Evolutionary conservation across 1,140 invertebrate genomes (phyloP).

Genomic region (Mizuhopecten yessoensis): DNA sequence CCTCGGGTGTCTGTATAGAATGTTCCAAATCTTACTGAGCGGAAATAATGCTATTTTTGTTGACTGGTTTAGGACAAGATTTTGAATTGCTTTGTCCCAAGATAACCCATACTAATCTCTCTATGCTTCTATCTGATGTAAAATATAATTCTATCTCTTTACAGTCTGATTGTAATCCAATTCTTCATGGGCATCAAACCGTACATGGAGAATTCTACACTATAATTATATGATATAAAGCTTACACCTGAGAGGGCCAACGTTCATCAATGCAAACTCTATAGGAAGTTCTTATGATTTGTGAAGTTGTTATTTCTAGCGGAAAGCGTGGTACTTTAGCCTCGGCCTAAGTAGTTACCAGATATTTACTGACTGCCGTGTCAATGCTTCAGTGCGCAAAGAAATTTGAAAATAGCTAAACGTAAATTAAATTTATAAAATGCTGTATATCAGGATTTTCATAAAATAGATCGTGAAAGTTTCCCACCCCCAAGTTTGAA

Average conservation of each 20-base stretch:
- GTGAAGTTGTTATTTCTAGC: background rate
- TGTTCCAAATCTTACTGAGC: background rate
- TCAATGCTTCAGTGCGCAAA: background rate
- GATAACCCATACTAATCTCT: background rate
- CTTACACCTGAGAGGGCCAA: slow-evolving; percentile 4
- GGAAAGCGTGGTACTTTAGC: background rate
- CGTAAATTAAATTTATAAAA: no score
- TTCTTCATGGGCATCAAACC: background rate
- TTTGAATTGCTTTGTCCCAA: background rate
- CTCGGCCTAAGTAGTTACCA: background rate
- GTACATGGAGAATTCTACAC: background rate
- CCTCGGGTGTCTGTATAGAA: background rate
- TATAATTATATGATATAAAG: slow-evolving; percentile 36
- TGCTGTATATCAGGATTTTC: background rate
- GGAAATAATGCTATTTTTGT: slow-evolving; percentile 35
- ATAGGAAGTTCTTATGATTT: background rate
- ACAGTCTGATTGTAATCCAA: background rate
- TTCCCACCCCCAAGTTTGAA: background rate
- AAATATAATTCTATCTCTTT: background rate
- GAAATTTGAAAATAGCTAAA: background rate
- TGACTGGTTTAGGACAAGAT: background rate
- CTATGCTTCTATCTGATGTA: background rate
- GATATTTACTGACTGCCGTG: background rate
- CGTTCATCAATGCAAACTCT: background rate
- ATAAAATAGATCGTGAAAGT: slow-evolving; percentile 8